phyloP scores from a whole-genome alignment of 2,888 invertebrate species.

The Eupithecia inturbata region DNA sequence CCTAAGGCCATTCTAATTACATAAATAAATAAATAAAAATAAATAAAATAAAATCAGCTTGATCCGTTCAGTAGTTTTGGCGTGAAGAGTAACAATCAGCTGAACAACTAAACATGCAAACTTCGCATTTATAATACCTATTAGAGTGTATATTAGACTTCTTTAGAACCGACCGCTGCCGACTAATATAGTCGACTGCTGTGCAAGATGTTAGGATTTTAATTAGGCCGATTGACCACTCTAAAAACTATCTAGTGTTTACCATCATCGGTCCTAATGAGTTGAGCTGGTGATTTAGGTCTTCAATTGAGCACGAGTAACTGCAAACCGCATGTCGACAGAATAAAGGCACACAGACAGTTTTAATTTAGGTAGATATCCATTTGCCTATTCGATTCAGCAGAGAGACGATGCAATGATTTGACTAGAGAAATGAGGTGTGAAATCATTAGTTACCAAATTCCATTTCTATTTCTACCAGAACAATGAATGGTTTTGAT shows the following conservation, averaged over 20 bases:
- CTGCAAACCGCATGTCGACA: slow-evolving; percentile 19
- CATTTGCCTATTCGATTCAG: slow-evolving; percentile 30
- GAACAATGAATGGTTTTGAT: slow-evolving; percentile 42
- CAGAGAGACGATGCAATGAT: slow-evolving; percentile 23
- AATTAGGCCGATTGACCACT: neutral
- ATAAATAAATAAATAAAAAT: too few species aligned
- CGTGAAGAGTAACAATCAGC: neutral
- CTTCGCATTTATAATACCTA: neutral
- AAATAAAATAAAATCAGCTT: too few species aligned
- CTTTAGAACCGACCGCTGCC: neutral
- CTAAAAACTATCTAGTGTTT: slow-evolving; percentile 5
- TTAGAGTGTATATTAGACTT: neutral
- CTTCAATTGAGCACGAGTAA: slow-evolving; percentile 29
- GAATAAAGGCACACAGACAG: slow-evolving; percentile 28
- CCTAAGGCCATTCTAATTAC: too few species aligned
- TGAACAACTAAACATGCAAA: neutral
- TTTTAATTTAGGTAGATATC: slow-evolving; percentile 26
- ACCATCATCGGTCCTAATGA: slow-evolving; percentile 4
- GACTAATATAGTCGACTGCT: neutral
- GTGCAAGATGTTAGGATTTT: neutral
- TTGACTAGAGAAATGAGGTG: slow-evolving; percentile 22
- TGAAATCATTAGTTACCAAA: slow-evolving; percentile 30
- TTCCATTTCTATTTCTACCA: slow-evolving; percentile 30
- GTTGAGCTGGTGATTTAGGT: slow-evolving; percentile 23
- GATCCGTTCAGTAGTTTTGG: neutral